A percentile compares a stretch with the other conserved stretches of the same genome.
phyloP scores from a whole-genome alignment of 2,797 vertebrate species.

The Holocentrus rufus region DNA sequence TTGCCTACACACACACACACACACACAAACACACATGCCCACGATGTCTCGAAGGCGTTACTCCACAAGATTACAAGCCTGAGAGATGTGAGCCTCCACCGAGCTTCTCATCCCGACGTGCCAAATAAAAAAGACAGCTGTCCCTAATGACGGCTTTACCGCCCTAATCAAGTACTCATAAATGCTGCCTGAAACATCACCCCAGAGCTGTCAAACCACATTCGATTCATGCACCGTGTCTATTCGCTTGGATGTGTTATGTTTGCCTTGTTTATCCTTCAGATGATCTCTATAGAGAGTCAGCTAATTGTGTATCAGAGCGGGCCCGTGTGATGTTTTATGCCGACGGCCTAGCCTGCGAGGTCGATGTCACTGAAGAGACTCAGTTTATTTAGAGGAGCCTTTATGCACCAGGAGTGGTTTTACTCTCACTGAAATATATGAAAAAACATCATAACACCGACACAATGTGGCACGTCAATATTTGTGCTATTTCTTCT shows the following conservation, averaged over 20 bases:
- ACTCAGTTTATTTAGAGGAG: not conserved
- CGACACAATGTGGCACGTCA: no score
- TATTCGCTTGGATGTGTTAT: slow-evolving; percentile 14
- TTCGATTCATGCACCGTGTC: slow-evolving; percentile 16
- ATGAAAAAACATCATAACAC: no score
- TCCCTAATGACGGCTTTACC: slow-evolving; percentile 54
- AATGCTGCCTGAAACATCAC: slow-evolving; percentile 29
- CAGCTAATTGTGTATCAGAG: slow-evolving; percentile 6
- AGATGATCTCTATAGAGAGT: slow-evolving; percentile 13
- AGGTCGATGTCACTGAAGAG: not conserved
- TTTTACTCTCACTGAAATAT: no score
- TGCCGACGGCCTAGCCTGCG: not conserved
- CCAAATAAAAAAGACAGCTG: slow-evolving; percentile 57
- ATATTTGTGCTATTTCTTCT: no score
- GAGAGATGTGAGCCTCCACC: slow-evolving; percentile 33
- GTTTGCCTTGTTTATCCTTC: slow-evolving; percentile 16
- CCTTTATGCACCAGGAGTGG: no score
- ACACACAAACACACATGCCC: slow-evolving; percentile 15
- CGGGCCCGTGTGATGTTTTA: not conserved
- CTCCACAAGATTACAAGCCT: slow-evolving; percentile 34
- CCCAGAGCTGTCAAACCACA: slow-evolving; percentile 44
- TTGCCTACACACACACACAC: no score
- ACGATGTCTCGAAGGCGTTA: slow-evolving; percentile 2
- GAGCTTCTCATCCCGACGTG: slow-evolving; percentile 38
- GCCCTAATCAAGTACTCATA: slow-evolving; percentile 52